These are phyloP conservation scores for Tenrec ecaudatus DNA, from an alignment of 2,113 vertebrate species.

Conservation along the genomic window DNA sequence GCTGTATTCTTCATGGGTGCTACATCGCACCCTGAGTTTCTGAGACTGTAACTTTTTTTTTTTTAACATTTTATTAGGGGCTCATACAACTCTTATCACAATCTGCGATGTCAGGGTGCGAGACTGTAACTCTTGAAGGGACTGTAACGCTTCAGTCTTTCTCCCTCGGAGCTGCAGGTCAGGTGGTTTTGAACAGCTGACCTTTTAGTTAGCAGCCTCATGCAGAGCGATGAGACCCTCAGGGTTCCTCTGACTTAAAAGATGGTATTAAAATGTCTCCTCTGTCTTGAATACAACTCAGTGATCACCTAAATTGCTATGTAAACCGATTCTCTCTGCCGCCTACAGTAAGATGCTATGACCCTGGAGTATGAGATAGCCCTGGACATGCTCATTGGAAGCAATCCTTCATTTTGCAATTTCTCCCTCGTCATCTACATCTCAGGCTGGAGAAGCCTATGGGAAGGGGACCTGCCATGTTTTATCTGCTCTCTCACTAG, in stretches of 20 bases:
- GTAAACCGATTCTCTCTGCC: not conserved
- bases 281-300: constrained; percentile 33
- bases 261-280: not conserved
- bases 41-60: too few relatives aligned
- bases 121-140: not conserved
- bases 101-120: too few relatives aligned
- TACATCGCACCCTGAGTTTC: too few relatives aligned
- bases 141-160: not conserved
- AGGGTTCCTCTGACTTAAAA: not conserved
- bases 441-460: not conserved
- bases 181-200: not conserved
- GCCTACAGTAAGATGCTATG: not conserved
- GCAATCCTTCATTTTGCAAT: not conserved
- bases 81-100: too few relatives aligned
- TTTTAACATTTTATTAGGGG: too few relatives aligned
- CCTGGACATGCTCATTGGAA: not conserved
- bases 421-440: not conserved
- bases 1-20: too few relatives aligned
- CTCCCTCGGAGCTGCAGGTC: not conserved
- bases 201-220: not conserved
- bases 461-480: not conserved
- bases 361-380: not conserved
- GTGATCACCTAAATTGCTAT: not conserved
- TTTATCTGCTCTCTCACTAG: not conserved
- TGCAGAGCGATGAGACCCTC: not conserved